These are phyloP conservation scores for Anthopleura xanthogrammica DNA, from an alignment of 92 coral and sea anemone genomes.

Conservation along the genomic window DNA sequence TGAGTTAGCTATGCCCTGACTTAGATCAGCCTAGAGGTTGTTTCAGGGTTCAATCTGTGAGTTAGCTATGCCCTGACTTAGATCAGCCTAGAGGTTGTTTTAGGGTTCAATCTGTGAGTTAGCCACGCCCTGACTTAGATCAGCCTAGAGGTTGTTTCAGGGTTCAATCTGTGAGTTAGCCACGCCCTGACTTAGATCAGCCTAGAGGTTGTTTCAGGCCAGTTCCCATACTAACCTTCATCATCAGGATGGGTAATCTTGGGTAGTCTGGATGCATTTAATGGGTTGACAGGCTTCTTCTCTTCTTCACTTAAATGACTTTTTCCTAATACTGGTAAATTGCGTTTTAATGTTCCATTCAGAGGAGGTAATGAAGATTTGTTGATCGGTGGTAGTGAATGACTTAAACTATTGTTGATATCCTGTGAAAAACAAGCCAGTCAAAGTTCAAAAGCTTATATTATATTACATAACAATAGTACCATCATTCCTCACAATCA, in stretches of 20 bases:
- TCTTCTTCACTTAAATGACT: slow-evolving; percentile 46
- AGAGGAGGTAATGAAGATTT: slow-evolving; percentile 85
- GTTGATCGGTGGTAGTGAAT: slow-evolving; percentile 88
- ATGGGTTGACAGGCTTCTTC: slow-evolving; percentile 60
- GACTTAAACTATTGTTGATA: slow-evolving; percentile 56
- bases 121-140: too few species aligned
- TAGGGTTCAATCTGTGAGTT: too few species aligned
- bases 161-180: not conserved
- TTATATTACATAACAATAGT: not conserved
- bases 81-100: not conserved
- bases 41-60: not conserved
- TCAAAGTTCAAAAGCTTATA: not conserved
- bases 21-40: not conserved
- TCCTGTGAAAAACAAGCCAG: slow-evolving; percentile 33
- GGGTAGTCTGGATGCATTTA: slow-evolving; percentile 77
- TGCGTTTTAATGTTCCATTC: slow-evolving; percentile 58
- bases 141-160: too few species aligned
- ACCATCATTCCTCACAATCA: too few species aligned
- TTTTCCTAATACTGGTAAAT: slow-evolving; percentile 50
- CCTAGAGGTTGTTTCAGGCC: not conserved
- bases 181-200: not conserved
- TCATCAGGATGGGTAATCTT: slow-evolving; percentile 55
- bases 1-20: not conserved
- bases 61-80: too few species aligned
- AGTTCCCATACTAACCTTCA: slow-evolving; percentile 33